phyloP scores from a whole-genome alignment of 92 coral and sea anemone species.

The Porites divaricata region DNA sequence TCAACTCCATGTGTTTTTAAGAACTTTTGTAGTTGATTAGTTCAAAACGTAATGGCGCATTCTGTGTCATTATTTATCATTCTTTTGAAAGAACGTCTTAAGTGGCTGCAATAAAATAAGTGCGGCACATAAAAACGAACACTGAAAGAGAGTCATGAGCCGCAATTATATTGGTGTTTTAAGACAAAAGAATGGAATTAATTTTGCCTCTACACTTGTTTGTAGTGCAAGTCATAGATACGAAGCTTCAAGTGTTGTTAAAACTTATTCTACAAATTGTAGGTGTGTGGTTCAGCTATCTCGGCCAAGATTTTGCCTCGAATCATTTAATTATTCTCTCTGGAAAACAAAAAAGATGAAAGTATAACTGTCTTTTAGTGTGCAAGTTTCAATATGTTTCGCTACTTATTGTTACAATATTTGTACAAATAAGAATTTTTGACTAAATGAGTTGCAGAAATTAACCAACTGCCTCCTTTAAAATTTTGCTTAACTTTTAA shows the following conservation, averaged over 20 bases:
- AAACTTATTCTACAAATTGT: background rate
- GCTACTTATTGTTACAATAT: constrained; percentile 5
- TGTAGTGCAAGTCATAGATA: background rate
- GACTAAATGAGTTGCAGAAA: constrained; percentile 18
- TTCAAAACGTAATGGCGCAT: background rate
- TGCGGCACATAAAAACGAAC: constrained; percentile 24
- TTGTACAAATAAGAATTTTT: constrained; percentile 3
- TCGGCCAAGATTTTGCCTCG: background rate
- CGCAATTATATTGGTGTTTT: constrained; percentile 18
- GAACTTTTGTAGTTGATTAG: background rate
- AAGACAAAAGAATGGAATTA: constrained; percentile 24
- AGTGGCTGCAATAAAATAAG: constrained; percentile 30
- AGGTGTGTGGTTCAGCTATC: background rate
- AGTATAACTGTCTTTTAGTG: background rate
- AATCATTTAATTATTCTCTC: background rate
- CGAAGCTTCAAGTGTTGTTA: background rate
- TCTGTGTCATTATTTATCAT: constrained; percentile 30
- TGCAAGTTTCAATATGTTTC: constrained; percentile 8
- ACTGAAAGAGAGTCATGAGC: constrained; percentile 19
- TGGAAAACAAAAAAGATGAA: background rate
- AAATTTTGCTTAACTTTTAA: background rate
- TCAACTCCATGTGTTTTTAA: background rate
- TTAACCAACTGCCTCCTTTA: background rate
- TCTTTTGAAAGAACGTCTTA: constrained; percentile 33
- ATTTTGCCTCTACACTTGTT: constrained; percentile 10